Evolutionary conservation across 2,888 invertebrate genomes (phyloP).

Genomic region (Athalia rosae): DNA sequence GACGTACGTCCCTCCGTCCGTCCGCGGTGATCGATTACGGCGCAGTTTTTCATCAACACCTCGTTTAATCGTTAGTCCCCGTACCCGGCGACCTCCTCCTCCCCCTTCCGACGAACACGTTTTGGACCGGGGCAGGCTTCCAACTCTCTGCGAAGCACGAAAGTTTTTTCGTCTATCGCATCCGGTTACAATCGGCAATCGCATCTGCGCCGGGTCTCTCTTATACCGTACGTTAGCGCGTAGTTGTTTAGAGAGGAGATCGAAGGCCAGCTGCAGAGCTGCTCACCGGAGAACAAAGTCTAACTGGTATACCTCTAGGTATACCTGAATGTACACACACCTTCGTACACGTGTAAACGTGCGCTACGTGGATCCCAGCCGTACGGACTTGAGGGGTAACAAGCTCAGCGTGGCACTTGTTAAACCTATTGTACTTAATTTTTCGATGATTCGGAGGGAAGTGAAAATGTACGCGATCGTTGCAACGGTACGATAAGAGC

Average conservation of each 20-base stretch:
- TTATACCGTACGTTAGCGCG: no score
- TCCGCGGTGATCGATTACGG: constrained; percentile 37
- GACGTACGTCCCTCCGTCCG: constrained; percentile 1
- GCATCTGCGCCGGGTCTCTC: constrained; percentile 41
- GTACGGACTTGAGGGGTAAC: constrained; percentile 1
- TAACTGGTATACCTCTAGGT: neutral
- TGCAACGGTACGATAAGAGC: neutral
- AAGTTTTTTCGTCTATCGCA: constrained; percentile 45
- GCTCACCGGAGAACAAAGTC: constrained; percentile 34
- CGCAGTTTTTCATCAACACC: constrained; percentile 40
- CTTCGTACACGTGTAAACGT: no score
- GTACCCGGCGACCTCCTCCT: neutral
- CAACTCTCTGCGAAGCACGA: constrained; percentile 33
- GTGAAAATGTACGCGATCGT: neutral
- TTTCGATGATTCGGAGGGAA: neutral
- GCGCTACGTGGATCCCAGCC: no score
- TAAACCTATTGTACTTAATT: neutral
- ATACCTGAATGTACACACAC: no score
- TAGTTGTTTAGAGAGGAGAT: constrained; percentile 44
- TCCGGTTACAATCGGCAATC: constrained; percentile 45
- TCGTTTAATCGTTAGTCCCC: constrained; percentile 34
- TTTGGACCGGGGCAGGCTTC: constrained; percentile 18
- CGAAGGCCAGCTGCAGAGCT: constrained; percentile 32
- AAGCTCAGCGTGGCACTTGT: neutral
- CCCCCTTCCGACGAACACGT: constrained; percentile 24